Percentiles rank a stretch among this genome's conserved stretches.
These are phyloP conservation scores for Pygocentrus nattereri DNA, from an alignment of 2,797 vertebrate species.

Conservation along the genomic window DNA sequence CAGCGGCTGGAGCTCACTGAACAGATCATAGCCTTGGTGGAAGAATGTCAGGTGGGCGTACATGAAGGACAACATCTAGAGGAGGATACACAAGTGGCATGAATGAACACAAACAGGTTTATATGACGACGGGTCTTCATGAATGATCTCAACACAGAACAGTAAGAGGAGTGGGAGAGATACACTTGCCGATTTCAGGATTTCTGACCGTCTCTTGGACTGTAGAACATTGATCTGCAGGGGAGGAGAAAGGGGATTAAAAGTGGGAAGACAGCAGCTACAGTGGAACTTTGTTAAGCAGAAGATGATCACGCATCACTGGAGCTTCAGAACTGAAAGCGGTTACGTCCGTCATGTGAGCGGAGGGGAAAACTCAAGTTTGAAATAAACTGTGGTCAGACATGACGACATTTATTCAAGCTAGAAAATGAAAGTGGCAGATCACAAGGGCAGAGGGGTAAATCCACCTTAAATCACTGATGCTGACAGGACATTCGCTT, in stretches of 20 bases:
- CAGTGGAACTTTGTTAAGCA: background rate
- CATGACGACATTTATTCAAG: no score
- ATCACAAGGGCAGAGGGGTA: no score
- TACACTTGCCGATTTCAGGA: slow-evolving; percentile 92
- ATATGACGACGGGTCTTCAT: background rate
- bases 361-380: background rate
- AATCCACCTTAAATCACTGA: no score
- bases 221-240: slow-evolving; percentile 96
- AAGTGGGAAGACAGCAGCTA: background rate
- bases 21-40: slow-evolving; percentile 98
- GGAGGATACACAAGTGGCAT: background rate
- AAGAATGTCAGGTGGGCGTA: slow-evolving; percentile 98
- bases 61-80: slow-evolving; percentile 98
- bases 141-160: background rate
- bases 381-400: background rate
- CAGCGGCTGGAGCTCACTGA: slow-evolving; percentile 93
- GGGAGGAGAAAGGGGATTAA: background rate
- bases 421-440: no score
- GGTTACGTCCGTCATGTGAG: background rate
- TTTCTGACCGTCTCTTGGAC: slow-evolving; percentile 97
- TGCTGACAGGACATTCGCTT: no score
- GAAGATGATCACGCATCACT: no score
- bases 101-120: background rate
- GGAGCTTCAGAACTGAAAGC: background rate
- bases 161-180: background rate